These are phyloP conservation scores for Sphaerophoria taeniata DNA, from an alignment of 2,888 invertebrate species.

Conservation along the genomic window DNA sequence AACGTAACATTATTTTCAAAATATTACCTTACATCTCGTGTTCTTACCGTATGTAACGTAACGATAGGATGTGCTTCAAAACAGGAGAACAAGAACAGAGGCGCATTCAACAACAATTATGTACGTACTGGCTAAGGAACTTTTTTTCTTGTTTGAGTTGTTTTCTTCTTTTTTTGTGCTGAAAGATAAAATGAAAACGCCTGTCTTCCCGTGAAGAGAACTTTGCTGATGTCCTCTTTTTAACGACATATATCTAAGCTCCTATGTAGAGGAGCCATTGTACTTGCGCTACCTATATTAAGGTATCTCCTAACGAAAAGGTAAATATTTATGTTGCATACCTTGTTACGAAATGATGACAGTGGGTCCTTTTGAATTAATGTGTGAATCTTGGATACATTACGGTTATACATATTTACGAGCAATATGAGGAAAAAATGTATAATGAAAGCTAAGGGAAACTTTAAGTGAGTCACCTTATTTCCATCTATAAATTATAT, in stretches of 20 bases:
- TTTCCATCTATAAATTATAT: neutral
- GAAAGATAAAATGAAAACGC: constrained; percentile 25
- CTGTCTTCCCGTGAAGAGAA: constrained; percentile 29
- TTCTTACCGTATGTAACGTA: neutral
- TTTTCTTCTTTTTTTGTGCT: neutral
- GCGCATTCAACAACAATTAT: neutral
- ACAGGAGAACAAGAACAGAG: neutral
- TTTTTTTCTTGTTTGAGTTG: neutral
- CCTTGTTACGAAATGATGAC: constrained; percentile 22
- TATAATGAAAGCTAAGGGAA: constrained; percentile 8
- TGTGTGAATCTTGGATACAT: constrained; percentile 8
- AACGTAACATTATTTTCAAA: constrained; percentile 19
- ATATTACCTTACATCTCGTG: constrained; percentile 36
- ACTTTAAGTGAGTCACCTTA: constrained; percentile 1
- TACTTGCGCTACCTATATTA: neutral
- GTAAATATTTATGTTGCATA: constrained; percentile 55
- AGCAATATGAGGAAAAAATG: constrained; percentile 10
- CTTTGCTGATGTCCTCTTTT: constrained; percentile 36
- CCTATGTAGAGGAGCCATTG: constrained; percentile 44
- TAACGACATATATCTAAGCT: constrained; percentile 15
- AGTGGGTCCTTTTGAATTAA: constrained; percentile 35
- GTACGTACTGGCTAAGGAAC: constrained; percentile 5
- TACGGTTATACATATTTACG: neutral
- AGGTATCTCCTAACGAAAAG: constrained; percentile 30
- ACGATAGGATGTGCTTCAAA: no score